Evolutionary conservation across 2,888 invertebrate species (phyloP).

Genomic region (Calliphora vomitoria): DNA sequence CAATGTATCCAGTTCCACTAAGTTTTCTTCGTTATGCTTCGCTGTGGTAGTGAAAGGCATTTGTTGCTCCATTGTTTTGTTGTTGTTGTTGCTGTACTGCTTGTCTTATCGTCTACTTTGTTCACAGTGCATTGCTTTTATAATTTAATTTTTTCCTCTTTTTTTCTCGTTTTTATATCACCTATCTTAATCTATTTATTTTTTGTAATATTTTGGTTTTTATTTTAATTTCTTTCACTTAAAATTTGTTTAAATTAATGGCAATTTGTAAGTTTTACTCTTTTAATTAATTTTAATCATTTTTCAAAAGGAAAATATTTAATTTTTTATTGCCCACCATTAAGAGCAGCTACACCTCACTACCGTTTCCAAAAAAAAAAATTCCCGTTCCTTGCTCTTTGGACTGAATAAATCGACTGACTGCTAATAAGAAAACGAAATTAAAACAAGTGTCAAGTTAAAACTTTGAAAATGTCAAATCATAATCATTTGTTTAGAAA

Average conservation of each 20-base stretch:
- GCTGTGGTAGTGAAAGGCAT: constrained; percentile 67
- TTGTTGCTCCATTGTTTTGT: constrained; percentile 62
- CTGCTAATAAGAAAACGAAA: constrained; percentile 3
- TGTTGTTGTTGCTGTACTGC: constrained; percentile 38
- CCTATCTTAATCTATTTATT: constrained; percentile 23
- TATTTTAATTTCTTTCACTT: constrained; percentile 30
- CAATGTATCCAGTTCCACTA: constrained; percentile 54
- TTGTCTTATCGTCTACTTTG: constrained; percentile 64
- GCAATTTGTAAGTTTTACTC: constrained; percentile 9
- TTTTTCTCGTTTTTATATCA: constrained; percentile 7
- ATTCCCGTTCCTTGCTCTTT: neutral
- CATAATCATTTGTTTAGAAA: constrained; percentile 20
- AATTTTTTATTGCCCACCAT: constrained; percentile 6
- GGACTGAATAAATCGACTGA: constrained; percentile 30
- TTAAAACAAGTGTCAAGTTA: constrained; percentile 27
- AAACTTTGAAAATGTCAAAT: constrained; percentile 32
- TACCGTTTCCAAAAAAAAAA: neutral
- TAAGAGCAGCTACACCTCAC: neutral
- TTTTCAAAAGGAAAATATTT: constrained; percentile 45
- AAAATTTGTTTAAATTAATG: constrained; percentile 42
- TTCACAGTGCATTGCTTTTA: constrained; percentile 62
- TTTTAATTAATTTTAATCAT: constrained; percentile 37
- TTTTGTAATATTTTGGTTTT: neutral
- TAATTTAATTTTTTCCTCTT: neutral
- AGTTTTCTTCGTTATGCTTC: constrained; percentile 23